Conservation (phyloP, 2,113 vertebrate species). For the Tretioscincus oriximinensis region DNA sequence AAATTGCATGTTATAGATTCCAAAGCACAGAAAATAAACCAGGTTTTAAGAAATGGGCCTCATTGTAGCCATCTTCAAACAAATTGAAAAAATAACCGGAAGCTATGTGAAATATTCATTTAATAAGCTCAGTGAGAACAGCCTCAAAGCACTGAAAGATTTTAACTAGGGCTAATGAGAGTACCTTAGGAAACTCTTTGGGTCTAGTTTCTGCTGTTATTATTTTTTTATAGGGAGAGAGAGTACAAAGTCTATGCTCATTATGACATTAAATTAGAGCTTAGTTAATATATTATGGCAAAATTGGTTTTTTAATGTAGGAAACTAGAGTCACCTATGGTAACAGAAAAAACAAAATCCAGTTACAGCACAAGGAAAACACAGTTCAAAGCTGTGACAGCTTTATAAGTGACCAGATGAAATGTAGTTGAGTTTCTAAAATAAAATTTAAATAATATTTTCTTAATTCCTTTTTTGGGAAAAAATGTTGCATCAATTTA, state of each 20-base stretch:
- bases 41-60: constrained; percentile 53
- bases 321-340: too few species aligned
- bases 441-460: too few species aligned
- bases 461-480: too few species aligned
- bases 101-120: constrained; percentile 56
- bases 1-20: constrained; percentile 33
- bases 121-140: constrained; percentile 54
- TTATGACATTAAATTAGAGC: fast-evolving
- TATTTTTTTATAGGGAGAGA: constrained; percentile 38
- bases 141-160: constrained; percentile 47
- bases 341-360: too few species aligned
- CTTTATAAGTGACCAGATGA: too few species aligned
- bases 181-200: constrained; percentile 52
- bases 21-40: neutral
- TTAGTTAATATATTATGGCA: neutral
- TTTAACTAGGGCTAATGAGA: constrained; percentile 59
- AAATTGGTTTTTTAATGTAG: neutral
- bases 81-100: constrained; percentile 59
- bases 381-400: too few species aligned
- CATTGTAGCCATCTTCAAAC: constrained; percentile 58
- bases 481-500: too few species aligned
- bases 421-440: too few species aligned
- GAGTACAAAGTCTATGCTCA: constrained; percentile 12
- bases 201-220: constrained; percentile 46
- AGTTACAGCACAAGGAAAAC: too few species aligned